A percentile compares a stretch with the other conserved stretches of the same genome.
phyloP scores from a whole-genome alignment of 2,888 invertebrate species.

The Coenonympha glycerion region DNA sequence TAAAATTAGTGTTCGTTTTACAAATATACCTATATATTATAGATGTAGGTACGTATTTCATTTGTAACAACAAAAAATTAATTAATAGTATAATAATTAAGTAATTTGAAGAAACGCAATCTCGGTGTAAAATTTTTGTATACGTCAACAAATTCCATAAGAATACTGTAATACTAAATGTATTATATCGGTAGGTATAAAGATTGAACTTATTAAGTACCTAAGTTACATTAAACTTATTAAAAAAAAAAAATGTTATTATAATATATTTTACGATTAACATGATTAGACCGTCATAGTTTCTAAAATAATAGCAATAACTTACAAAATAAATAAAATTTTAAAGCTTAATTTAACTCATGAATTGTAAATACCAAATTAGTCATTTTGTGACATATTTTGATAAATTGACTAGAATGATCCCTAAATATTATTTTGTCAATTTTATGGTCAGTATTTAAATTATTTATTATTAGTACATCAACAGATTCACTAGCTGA shows the following conservation, averaged over 20 bases:
- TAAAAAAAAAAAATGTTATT: neutral
- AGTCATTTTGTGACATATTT: constrained; percentile 18
- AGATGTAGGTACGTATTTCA: constrained; percentile 3
- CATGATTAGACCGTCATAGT: neutral
- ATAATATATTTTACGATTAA: neutral
- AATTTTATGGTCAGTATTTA: constrained; percentile 1
- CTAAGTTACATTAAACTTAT: too few species aligned
- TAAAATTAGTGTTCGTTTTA: constrained; percentile 15
- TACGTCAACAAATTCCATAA: constrained; percentile 7
- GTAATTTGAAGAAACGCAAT: too few species aligned
- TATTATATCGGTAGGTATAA: neutral
- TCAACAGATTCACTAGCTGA: neutral
- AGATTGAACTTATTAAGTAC: too few species aligned
- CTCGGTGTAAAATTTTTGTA: constrained; percentile 8
- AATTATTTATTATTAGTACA: too few species aligned
- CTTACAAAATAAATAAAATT: neutral
- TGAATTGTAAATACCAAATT: constrained; percentile 7
- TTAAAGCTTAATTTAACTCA: neutral
- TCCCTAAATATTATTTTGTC: constrained; percentile 18
- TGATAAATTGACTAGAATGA: constrained; percentile 29
- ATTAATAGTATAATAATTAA: too few species aligned
- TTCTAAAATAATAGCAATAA: neutral
- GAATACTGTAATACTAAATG: too few species aligned
- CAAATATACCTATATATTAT: constrained; percentile 4
- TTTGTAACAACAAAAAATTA: constrained; percentile 17